Base-by-base conservation (phyloP, 2,797 vertebrate species). In the Martes flavigula region DNA sequence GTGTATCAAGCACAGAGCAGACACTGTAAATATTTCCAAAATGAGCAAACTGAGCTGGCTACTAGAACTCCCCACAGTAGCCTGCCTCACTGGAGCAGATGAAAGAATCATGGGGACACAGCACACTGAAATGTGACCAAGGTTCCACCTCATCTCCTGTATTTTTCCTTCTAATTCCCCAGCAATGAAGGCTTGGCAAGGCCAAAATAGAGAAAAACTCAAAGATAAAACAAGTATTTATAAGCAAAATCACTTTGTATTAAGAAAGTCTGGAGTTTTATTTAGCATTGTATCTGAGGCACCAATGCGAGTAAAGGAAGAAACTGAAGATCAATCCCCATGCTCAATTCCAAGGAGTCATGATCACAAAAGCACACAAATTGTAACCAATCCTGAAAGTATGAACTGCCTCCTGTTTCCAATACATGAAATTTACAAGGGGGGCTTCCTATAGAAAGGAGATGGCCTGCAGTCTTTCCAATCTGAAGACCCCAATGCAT, bases 181-280 rank as follows among this genome's bases (percentile, higher is more conserved):
- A 96, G 43, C 46, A 73, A 54, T n/a, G 60, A 97, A 96, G 92
- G 7, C 38, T 83, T 58, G 58, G 48, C 38, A 83, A 94, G 68
- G 87, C n/a, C 64, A 48, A 95, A 93, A 95, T 1, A 82, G 21
- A 96, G 72, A 87, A 90, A 91, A 92, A 13, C 15, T 58, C 58
- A 94, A 97, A 95, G 23, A 89, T 77, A 90, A 87, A 82, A 82
- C 68, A 92, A 87, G 43, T 70, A 87, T 89, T 97, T 92, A 85
- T 95, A 94, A 96, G 66, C 62, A 95, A 87, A 96, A 85, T 85
- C 48, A 96, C 64, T 97, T 96, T 38, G 58, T 84, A 90, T 90
- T 90, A 97, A 96, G 90, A 94, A 96, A 97, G 54, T 88, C 40
- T 11, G 56, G 56, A 87, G 54, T 82, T 97, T 97, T 96, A 97